These are phyloP conservation scores for Arrhopalites spinosus DNA, from an alignment of 2,888 invertebrate species.

Conservation along the genomic window DNA sequence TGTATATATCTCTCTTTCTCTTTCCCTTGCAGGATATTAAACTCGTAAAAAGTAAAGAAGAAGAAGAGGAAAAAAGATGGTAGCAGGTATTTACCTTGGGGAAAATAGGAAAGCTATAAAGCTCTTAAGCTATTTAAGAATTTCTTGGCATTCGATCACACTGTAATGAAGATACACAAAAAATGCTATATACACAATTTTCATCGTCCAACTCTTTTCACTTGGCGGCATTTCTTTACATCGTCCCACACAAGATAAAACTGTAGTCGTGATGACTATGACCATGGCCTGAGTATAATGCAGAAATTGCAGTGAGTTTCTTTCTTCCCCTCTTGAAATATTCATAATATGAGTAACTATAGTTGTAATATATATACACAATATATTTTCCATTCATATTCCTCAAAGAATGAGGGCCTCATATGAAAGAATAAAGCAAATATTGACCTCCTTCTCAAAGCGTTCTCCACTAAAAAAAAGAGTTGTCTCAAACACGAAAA, in stretches of 20 bases:
- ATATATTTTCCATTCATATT: too few relatives aligned
- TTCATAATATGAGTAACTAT: too few relatives aligned
- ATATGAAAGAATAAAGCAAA: background rate
- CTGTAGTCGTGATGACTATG: too few relatives aligned
- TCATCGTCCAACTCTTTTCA: background rate
- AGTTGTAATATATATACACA: too few relatives aligned
- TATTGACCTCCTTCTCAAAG: background rate
- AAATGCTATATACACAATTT: background rate
- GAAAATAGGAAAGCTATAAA: background rate
- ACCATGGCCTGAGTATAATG: too few relatives aligned
- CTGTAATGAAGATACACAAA: background rate
- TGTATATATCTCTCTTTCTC: too few relatives aligned
- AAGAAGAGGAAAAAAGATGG: background rate
- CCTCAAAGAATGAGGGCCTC: background rate
- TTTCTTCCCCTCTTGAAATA: too few relatives aligned
- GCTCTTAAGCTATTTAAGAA: slow-evolving; percentile 1
- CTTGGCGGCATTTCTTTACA: too few relatives aligned
- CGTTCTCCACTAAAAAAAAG: too few relatives aligned
- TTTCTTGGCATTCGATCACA: background rate
- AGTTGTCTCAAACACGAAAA: too few relatives aligned
- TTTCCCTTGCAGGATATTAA: background rate
- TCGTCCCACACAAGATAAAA: too few relatives aligned
- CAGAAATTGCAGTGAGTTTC: too few relatives aligned
- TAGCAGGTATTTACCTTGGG: background rate
- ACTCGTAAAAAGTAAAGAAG: background rate